These are phyloP conservation scores for Mus pahari DNA, from an alignment of 2,113 vertebrate genomes.

Conservation along the genomic window DNA sequence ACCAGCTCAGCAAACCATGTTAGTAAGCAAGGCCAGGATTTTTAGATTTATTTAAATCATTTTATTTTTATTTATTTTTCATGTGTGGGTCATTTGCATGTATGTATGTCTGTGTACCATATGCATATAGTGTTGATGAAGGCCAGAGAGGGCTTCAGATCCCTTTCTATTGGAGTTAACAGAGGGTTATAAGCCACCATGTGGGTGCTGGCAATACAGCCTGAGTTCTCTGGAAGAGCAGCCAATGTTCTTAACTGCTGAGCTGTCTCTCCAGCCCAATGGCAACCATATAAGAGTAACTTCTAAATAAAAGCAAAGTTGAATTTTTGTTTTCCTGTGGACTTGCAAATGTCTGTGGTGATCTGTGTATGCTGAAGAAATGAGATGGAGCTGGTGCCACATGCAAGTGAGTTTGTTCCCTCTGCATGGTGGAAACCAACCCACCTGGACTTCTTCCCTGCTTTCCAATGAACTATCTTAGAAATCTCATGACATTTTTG, in stretches of 20 bases:
- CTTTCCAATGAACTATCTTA: neutral
- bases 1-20: neutral
- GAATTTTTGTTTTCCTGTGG: neutral
- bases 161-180: neutral
- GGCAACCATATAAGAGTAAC: neutral
- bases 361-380: neutral
- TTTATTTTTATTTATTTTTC: neutral
- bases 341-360: neutral
- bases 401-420: neutral
- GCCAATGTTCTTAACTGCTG: neutral
- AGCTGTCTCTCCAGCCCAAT: neutral
- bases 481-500: conserved; percentile 12
- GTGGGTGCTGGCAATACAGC: neutral
- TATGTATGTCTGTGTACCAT: neutral
- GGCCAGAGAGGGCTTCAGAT: neutral
- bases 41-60: neutral
- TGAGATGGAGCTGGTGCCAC: neutral
- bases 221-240: neutral
- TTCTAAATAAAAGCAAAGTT: conserved; percentile 42
- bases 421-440: neutral
- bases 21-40: neutral
- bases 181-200: neutral
- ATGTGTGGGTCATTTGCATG: neutral
- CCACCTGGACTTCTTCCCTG: neutral
- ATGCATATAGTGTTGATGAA: neutral